phyloP scores from a whole-genome alignment of 2,888 invertebrate species.

The Bembecia ichneumoniformis region DNA sequence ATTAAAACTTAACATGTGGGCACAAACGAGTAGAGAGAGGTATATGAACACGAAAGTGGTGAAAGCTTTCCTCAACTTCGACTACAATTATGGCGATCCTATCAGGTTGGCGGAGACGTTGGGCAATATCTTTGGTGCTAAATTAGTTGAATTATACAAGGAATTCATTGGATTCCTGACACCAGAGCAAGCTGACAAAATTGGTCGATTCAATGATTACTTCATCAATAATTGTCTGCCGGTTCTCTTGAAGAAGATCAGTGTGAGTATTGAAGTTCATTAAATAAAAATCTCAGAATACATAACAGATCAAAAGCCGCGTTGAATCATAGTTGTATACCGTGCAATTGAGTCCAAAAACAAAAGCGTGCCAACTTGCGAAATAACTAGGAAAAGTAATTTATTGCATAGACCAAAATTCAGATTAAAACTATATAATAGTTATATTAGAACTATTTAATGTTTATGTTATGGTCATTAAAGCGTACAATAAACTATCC shows the following conservation, averaged over 20 bases:
- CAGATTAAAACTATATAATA: too few relatives aligned
- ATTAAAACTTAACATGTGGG: constrained; percentile 28
- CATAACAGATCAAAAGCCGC: too few relatives aligned
- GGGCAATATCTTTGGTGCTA: constrained; percentile 19
- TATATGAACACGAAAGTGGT: constrained; percentile 24
- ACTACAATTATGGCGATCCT: constrained; percentile 24
- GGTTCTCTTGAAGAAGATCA: constrained; percentile 35
- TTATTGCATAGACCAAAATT: too few relatives aligned
- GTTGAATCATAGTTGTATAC: too few relatives aligned
- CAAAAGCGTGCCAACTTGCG: too few relatives aligned
- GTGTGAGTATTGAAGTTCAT: constrained; percentile 24
- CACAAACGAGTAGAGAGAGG: constrained; percentile 14
- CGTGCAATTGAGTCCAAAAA: too few relatives aligned
- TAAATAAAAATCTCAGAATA: neutral
- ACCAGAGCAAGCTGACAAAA: constrained; percentile 41
- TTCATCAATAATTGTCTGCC: constrained; percentile 35
- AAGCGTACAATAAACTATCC: too few relatives aligned
- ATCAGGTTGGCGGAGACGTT: constrained; percentile 22
- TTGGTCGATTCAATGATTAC: constrained; percentile 41
- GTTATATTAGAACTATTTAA: too few relatives aligned
- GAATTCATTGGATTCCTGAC: constrained; percentile 53
- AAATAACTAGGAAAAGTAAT: too few relatives aligned
- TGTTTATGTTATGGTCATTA: too few relatives aligned
- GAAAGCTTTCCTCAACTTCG: constrained; percentile 27
- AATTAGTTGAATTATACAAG: constrained; percentile 36